Percentiles rank a stretch among this genome's conserved stretches.
Conservation (phyloP, 2,797 vertebrate genomes). For the Eremophila alpestris region DNA sequence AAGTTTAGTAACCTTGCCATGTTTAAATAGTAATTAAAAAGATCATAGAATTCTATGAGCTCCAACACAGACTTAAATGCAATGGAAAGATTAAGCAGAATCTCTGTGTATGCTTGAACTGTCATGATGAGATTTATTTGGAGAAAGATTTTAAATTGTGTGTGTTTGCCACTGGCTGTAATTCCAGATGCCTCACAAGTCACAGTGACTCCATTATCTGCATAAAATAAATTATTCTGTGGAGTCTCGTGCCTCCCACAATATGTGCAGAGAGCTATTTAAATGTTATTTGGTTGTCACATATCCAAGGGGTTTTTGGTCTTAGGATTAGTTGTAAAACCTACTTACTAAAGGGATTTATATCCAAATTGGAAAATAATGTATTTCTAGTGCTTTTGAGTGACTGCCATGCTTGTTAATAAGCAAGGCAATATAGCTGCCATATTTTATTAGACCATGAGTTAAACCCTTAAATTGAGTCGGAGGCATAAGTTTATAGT, state of each 20-base stretch:
- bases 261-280: neutral
- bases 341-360: constrained; percentile 11
- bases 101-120: neutral
- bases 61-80: neutral
- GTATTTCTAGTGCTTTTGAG: neutral
- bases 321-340: constrained; percentile 14
- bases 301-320: neutral
- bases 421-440: constrained; percentile 7
- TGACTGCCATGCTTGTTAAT: neutral
- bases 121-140: neutral
- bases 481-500: neutral
- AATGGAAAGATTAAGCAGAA: neutral
- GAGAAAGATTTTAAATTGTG: neutral
- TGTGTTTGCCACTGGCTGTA: neutral
- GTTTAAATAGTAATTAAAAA: constrained; percentile 30
- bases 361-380: constrained; percentile 2
- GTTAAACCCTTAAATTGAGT: neutral
- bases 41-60: neutral
- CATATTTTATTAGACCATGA: neutral
- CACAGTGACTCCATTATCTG: neutral
- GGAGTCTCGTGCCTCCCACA: constrained; percentile 2
- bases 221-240: neutral
- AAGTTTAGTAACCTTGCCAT: constrained; percentile 43
- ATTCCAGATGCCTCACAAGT: neutral
- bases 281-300: neutral